phyloP scores from a whole-genome alignment of 2,888 invertebrate species.

The Oasisia sp. region DNA sequence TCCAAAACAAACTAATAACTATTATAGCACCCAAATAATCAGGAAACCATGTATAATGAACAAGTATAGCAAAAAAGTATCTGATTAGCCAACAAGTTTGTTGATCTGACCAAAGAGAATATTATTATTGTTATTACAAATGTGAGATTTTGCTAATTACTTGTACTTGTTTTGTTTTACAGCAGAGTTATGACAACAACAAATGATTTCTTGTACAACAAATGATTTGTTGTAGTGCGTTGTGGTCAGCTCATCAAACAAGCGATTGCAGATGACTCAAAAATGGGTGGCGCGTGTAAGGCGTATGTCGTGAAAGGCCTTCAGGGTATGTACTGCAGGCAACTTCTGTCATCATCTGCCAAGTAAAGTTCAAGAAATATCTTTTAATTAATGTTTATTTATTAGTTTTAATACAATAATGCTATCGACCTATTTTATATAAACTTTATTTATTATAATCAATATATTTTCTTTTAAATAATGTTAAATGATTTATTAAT shows the following conservation, averaged over 20 bases:
- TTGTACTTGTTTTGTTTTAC: neutral
- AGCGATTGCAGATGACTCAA: slow-evolving; percentile 61
- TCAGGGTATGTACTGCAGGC: slow-evolving; percentile 51
- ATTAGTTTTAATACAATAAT: too few species aligned
- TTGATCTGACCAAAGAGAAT: neutral
- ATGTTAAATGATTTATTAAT: too few species aligned
- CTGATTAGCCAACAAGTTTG: neutral
- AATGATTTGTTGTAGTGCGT: slow-evolving; percentile 48
- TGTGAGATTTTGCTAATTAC: neutral
- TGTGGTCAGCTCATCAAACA: slow-evolving; percentile 64
- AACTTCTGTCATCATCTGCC: neutral
- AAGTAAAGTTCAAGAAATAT: too few species aligned
- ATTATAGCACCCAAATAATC: too few species aligned
- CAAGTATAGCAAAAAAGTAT: too few species aligned
- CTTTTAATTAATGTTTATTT: too few species aligned
- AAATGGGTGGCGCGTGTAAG: slow-evolving; percentile 59
- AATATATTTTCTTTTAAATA: too few species aligned
- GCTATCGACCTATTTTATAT: too few species aligned
- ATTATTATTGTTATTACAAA: neutral
- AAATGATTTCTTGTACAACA: neutral
- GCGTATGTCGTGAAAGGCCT: slow-evolving; percentile 59
- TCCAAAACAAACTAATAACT: too few species aligned
- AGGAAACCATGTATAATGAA: too few species aligned
- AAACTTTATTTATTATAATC: too few species aligned
- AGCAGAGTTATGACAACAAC: neutral